Conservation (phyloP, 2,888 invertebrate genomes). For the Athripsodes cinereus region DNA sequence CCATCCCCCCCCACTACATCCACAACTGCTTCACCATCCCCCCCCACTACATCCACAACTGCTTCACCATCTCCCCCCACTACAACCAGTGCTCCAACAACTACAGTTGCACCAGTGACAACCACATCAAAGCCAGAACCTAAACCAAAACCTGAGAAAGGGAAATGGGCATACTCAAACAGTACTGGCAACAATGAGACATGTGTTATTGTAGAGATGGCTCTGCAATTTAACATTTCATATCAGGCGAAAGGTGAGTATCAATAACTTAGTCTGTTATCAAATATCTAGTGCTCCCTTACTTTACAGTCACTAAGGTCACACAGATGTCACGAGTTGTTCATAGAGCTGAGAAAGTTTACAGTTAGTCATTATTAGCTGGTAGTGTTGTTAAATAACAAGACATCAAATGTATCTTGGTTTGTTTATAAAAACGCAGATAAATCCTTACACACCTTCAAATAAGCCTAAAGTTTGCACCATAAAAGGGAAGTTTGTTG, state of each 20-base stretch:
- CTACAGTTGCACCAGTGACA: constrained; percentile 30
- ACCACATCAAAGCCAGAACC: constrained; percentile 30
- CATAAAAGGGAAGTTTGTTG: too few relatives aligned
- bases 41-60: constrained; percentile 32
- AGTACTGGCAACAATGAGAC: constrained; percentile 36
- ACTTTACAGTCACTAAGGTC: neutral
- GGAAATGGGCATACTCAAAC: constrained; percentile 43
- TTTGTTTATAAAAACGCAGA: too few relatives aligned
- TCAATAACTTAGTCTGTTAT: too few relatives aligned
- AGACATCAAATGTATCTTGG: too few relatives aligned
- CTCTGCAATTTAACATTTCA: constrained; percentile 50
- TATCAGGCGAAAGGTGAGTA: constrained; percentile 40
- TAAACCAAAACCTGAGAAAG: constrained; percentile 34
- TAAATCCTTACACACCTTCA: too few relatives aligned
- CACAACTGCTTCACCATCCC: constrained; percentile 27
- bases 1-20: neutral
- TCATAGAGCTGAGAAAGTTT: too few relatives aligned
- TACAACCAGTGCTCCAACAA: constrained; percentile 34
- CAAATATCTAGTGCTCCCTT: too few relatives aligned
- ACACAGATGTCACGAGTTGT: too few relatives aligned
- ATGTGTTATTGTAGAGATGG: constrained; percentile 54
- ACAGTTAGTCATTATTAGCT: too few relatives aligned
- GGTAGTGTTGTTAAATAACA: too few relatives aligned
- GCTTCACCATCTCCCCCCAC: constrained; percentile 29
- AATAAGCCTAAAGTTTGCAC: too few relatives aligned